These are phyloP conservation scores for Chrysochloris asiatica DNA, from an alignment of 2,113 vertebrate species.

Conservation along the genomic window DNA sequence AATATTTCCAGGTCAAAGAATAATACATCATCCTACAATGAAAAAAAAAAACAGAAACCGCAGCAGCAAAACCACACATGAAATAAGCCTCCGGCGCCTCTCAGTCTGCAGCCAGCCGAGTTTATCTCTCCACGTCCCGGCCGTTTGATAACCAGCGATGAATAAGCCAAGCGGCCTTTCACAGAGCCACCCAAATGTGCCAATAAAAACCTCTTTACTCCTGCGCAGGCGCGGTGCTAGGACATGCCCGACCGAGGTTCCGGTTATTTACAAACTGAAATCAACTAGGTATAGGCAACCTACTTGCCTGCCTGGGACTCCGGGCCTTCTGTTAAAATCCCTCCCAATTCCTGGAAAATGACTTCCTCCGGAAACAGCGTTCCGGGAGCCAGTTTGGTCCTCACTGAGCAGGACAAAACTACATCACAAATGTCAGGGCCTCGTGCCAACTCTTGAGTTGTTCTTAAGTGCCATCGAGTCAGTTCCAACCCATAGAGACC, in stretches of 20 bases:
- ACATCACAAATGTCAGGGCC: too few relatives aligned
- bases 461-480: too few relatives aligned
- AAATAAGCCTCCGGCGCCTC: constrained; percentile 80
- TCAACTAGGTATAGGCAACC: too few relatives aligned
- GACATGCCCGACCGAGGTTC: too few relatives aligned
- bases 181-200: constrained; percentile 78
- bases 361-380: background rate
- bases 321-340: too few relatives aligned
- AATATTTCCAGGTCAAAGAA: constrained; percentile 80
- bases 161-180: constrained; percentile 79
- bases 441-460: too few relatives aligned
- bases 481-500: too few relatives aligned
- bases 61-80: background rate
- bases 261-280: too few relatives aligned
- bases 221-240: constrained; percentile 67
- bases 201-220: constrained; percentile 87
- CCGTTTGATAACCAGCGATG: constrained; percentile 86
- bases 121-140: constrained; percentile 85
- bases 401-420: background rate
- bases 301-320: background rate
- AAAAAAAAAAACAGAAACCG: constrained; percentile 17
- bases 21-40: constrained; percentile 72
- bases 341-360: background rate
- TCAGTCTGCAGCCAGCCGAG: constrained; percentile 83
- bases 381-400: background rate